These are phyloP conservation scores for Leptobrachium ailaonicum DNA, from an alignment of 2,113 vertebrate genomes.

Conservation along the genomic window DNA sequence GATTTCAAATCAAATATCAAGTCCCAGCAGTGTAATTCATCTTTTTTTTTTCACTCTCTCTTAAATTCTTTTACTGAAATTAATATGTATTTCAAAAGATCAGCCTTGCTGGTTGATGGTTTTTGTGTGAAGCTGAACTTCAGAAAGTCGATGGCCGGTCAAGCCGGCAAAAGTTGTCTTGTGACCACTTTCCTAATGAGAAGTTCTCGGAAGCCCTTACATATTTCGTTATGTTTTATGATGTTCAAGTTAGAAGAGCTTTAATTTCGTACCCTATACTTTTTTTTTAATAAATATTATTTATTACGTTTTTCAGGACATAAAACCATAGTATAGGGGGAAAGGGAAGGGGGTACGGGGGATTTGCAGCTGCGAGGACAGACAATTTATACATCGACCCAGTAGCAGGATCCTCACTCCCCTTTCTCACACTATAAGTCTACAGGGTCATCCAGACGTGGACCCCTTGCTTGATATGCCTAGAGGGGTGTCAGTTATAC, in stretches of 20 bases:
- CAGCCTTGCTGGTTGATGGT: neutral
- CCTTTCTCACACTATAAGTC: too few relatives aligned
- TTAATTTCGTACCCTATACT: too few relatives aligned
- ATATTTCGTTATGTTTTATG: neutral
- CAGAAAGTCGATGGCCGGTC: neutral
- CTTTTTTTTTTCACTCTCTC: neutral
- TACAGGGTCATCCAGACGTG: too few relatives aligned
- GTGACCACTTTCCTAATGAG: neutral
- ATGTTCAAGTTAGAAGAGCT: neutral
- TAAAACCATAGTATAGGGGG: too few relatives aligned
- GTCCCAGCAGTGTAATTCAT: constrained; percentile 33
- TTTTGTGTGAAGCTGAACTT: neutral
- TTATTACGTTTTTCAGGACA: too few relatives aligned
- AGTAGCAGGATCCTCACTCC: too few relatives aligned
- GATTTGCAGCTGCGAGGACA: too few relatives aligned
- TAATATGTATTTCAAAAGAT: constrained; percentile 20
- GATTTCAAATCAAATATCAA: constrained; percentile 28
- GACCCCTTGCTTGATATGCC: too few relatives aligned
- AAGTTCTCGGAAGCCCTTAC: neutral
- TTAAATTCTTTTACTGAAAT: constrained; percentile 33
- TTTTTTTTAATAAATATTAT: too few relatives aligned
- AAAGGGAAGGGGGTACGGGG: too few relatives aligned
- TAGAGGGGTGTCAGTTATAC: too few relatives aligned
- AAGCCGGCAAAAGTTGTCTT: neutral
- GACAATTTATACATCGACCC: too few relatives aligned